Base-by-base conservation (phyloP, 2,113 vertebrate genomes). In the Perccottus glenii region DNA sequence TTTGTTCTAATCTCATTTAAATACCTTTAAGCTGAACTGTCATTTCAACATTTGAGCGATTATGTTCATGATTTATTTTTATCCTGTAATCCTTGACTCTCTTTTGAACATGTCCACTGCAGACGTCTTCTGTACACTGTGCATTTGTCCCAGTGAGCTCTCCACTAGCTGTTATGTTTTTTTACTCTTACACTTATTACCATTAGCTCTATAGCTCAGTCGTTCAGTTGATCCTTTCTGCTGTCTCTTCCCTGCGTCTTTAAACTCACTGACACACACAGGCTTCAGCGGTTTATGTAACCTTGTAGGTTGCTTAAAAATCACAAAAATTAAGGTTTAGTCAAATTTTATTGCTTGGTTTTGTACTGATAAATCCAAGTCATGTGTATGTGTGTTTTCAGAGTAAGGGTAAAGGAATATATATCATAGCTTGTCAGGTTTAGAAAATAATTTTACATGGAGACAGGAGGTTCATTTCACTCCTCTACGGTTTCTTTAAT, bases 231-330 rank as follows among this genome's bases (percentile, higher is more conserved):
- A 66, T 70, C 33, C 2, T 0, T 45, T 5, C 9, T 53, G 59
- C 36, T 77, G 47, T 60, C 10, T 67, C 51, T 16, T n/a, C 57
- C 64, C 44, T 49, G 12, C 44, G 60, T 42, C 49, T 40, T 59
- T 36, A 52, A 38, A 60, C n/a, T 57, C 50, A 40, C 11, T 33
- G 11, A 48, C 46, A 51, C 55, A 12, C 45, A 63, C 58, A 53
- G 53, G 15, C 53, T 12, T 47, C 32, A 46, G 14, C 59, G 36
- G n/a, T 50, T 77, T 64, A 67, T 67, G 60, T 64, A 80, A 78
- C 35, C 27, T 48, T 16, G 64, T 60, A 72, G 57, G 52, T 53
- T 75, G 47, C 67, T 12, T 73, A 78, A 73, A 64, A 55, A 69
- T 70, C 60, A 6, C 3, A 47, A 11, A 16, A 58, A 53, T 67